phyloP scores from a whole-genome alignment of 2,888 invertebrate genomes.

The Fabriciana adippe region DNA sequence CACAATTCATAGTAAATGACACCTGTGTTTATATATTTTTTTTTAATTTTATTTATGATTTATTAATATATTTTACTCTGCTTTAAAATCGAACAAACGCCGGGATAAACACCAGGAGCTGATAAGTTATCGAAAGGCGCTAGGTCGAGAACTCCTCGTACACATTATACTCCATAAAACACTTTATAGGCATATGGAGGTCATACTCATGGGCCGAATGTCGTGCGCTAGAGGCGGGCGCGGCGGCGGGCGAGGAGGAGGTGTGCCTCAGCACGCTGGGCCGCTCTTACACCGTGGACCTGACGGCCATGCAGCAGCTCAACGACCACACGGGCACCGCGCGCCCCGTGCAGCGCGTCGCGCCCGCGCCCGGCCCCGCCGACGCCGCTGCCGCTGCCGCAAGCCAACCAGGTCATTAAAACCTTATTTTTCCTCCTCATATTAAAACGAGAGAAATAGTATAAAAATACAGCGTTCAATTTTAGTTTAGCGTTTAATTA shows the following conservation, averaged over 20 bases:
- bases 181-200: constrained; percentile 87
- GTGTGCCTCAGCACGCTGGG: constrained; percentile 95
- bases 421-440: too few relatives aligned
- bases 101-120: constrained; percentile 2
- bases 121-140: neutral
- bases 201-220: constrained; percentile 97
- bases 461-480: neutral
- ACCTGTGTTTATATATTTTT: too few relatives aligned
- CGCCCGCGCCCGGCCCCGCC: constrained; percentile 66
- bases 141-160: neutral
- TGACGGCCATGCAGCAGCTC: constrained; percentile 98
- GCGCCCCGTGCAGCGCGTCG: constrained; percentile 93
- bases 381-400: constrained; percentile 44
- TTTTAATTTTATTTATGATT: neutral
- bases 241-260: constrained; percentile 96
- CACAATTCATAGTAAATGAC: neutral
- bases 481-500: too few relatives aligned
- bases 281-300: constrained; percentile 97
- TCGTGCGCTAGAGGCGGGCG: constrained; percentile 96
- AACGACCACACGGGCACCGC: constrained; percentile 99
- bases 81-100: neutral
- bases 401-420: constrained; percentile 45
- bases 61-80: neutral
- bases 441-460: too few relatives aligned
- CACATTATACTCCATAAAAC: constrained; percentile 20